Conservation (phyloP, 1,140 invertebrate species). For the Musca domestica region DNA sequence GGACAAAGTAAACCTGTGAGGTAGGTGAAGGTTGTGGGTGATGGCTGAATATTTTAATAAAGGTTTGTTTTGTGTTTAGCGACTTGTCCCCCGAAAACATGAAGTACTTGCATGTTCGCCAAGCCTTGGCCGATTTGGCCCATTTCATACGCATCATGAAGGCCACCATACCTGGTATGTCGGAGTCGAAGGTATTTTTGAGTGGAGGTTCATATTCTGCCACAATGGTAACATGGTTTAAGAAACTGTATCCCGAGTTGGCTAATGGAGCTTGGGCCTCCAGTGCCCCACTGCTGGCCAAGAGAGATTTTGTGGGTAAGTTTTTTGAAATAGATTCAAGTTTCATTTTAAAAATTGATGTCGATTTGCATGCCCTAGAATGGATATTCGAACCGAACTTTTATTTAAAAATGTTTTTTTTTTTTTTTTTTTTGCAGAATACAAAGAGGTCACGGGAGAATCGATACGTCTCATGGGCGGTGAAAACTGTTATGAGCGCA, state of each 20-base stretch:
- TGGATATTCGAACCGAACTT: too few species aligned
- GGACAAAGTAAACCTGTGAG: conserved; percentile 71
- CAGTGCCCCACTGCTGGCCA: conserved; percentile 66
- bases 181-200: conserved; percentile 58
- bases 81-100: conserved; percentile 61
- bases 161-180: conserved; percentile 46
- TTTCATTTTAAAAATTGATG: too few species aligned
- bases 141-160: conserved; percentile 64
- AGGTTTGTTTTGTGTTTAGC: conserved; percentile 41
- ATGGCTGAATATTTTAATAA: not conserved
- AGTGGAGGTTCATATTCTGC: conserved; percentile 83
- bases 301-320: conserved; percentile 47
- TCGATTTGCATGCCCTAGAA: too few species aligned
- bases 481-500: conserved; percentile 54
- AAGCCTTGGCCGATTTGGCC: conserved; percentile 72
- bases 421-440: conserved; percentile 31
- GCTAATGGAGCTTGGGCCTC: conserved; percentile 72
- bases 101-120: conserved; percentile 65
- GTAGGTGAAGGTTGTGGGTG: conserved; percentile 48
- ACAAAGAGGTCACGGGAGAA: conserved; percentile 49
- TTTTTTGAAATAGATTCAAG: too few species aligned
- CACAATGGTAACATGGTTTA: conserved; percentile 73
- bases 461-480: conserved; percentile 52
- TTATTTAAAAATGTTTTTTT: not conserved
- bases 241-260: conserved; percentile 73